phyloP scores from a whole-genome alignment of 2,888 invertebrate species.

The Galeopsomyia nigrocyanea region DNA sequence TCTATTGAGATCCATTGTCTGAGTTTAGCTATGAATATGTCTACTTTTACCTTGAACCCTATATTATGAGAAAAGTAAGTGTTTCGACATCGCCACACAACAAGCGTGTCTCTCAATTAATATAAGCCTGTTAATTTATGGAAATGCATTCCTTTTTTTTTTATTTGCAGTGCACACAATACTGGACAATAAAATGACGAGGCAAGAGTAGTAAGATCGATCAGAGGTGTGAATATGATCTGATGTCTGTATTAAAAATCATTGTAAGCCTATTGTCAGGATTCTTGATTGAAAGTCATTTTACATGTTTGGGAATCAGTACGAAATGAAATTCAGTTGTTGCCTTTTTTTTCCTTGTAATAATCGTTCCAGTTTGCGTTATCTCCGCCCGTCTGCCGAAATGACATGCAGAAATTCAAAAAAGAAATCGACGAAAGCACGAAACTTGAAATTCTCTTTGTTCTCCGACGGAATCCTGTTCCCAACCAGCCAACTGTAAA shows the following conservation, averaged over 20 bases:
- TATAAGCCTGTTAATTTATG: conserved; percentile 18
- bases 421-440: too few relatives aligned
- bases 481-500: too few relatives aligned
- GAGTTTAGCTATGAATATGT: conserved; percentile 2
- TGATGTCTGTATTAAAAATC: conserved; percentile 8
- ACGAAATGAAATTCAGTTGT: too few relatives aligned
- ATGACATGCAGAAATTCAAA: too few relatives aligned
- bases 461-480: too few relatives aligned
- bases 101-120: conserved; percentile 12
- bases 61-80: not conserved
- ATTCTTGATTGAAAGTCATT: not conserved
- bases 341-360: too few relatives aligned
- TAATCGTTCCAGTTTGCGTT: too few relatives aligned
- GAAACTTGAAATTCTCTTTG: too few relatives aligned
- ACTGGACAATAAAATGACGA: not conserved
- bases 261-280: conserved; percentile 4
- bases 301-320: not conserved
- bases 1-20: conserved; percentile 12
- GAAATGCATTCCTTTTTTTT: conserved; percentile 1
- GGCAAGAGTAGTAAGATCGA: not conserved
- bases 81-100: conserved; percentile 25
- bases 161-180: not conserved
- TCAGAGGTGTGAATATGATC: conserved; percentile 19
- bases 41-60: conserved; percentile 37
- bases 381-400: too few relatives aligned